Conservation (phyloP, 1,140 invertebrate species). For the Polyergus mexicanus region DNA sequence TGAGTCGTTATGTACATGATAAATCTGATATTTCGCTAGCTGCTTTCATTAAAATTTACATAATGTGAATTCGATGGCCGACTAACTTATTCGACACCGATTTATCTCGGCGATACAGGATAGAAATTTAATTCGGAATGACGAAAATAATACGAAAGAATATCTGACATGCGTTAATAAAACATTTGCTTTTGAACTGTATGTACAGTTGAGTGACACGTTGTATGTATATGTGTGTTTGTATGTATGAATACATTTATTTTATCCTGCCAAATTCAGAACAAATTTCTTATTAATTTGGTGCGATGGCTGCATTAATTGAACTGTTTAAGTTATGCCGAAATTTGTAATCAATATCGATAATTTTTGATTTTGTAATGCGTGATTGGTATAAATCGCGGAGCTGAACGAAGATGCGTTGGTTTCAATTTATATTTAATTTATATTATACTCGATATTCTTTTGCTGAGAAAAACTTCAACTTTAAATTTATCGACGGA, state of each 20-base stretch:
- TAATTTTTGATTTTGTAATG: background rate
- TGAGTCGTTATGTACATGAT: background rate
- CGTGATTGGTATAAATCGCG: background rate
- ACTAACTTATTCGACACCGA: background rate
- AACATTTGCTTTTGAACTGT: background rate
- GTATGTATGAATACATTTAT: background rate
- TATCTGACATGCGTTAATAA: background rate
- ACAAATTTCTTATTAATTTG: background rate
- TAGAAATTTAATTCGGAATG: slow-evolving; percentile 7
- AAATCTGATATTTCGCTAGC: background rate
- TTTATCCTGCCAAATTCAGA: background rate
- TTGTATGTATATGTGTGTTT: too few species aligned
- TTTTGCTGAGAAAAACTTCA: background rate
- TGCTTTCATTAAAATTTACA: background rate
- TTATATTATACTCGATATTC: background rate
- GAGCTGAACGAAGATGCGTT: background rate
- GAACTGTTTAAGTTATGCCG: slow-evolving; percentile 18
- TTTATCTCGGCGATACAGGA: slow-evolving; percentile 3
- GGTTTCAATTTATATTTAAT: background rate
- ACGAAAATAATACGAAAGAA: slow-evolving; percentile 10
- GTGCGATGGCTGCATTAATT: background rate
- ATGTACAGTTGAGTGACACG: background rate
- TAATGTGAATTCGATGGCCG: background rate
- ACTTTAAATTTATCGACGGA: background rate
- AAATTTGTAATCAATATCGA: slow-evolving; percentile 3